These are phyloP conservation scores for Chrysolina americana DNA, from an alignment of 2,888 invertebrate genomes.

Conservation along the genomic window DNA sequence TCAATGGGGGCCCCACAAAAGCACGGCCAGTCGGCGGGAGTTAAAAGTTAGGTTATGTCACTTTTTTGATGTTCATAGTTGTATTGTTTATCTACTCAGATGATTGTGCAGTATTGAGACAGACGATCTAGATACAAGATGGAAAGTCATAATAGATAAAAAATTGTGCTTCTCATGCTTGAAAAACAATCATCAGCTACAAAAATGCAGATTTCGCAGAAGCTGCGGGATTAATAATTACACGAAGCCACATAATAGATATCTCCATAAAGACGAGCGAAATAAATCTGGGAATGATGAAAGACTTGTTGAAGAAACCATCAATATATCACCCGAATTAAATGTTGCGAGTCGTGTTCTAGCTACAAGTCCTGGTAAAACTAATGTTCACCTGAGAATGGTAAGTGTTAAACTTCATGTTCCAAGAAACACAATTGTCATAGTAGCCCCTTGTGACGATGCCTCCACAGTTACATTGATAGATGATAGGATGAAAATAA, in stretches of 20 bases:
- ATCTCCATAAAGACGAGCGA: background rate
- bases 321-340: background rate
- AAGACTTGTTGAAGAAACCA: background rate
- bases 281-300: background rate
- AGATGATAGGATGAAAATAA: background rate
- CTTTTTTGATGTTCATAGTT: no score
- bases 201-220: background rate
- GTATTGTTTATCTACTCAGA: no score
- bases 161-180: no score
- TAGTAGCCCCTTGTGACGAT: background rate
- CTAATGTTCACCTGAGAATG: background rate
- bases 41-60: no score
- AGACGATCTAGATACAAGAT: no score
- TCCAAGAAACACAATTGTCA: background rate
- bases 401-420: background rate
- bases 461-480: background rate
- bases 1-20: no score
- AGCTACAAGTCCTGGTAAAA: background rate
- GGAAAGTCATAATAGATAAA: no score
- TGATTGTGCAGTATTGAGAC: no score
- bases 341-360: background rate
- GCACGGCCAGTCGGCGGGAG: no score
- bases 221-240: no score
- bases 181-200: background rate
- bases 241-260: background rate